phyloP scores from a whole-genome alignment of 2,113 vertebrate genomes.

The Gobio gobio region DNA sequence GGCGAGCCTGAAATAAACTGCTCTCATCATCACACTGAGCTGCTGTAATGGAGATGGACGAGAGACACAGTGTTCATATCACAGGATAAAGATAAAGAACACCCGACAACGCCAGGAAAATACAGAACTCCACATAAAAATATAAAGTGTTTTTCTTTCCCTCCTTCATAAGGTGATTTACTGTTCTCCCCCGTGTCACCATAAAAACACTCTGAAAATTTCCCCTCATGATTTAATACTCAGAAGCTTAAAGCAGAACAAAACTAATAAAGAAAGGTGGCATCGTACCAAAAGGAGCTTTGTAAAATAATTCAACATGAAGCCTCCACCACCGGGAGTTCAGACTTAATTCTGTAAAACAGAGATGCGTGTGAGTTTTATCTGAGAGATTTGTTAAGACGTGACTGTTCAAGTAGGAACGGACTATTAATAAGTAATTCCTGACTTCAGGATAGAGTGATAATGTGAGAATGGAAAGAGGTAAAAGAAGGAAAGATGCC shows the following conservation, averaged over 20 bases:
- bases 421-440: conserved; percentile 9
- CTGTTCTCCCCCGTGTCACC: neutral
- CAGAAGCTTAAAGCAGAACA: conserved; percentile 11
- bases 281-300: neutral
- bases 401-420: neutral
- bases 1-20: neutral
- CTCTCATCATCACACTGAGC: neutral
- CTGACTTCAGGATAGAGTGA: conserved; percentile 4
- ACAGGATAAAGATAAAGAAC: neutral
- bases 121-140: conserved; percentile 12
- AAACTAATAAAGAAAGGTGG: conserved; percentile 13
- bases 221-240: conserved; percentile 19
- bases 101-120: neutral
- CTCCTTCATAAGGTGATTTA: conserved; percentile 13
- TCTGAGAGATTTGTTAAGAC: neutral
- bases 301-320: neutral
- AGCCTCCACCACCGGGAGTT: neutral
- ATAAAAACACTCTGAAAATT: conserved; percentile 2
- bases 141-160: neutral
- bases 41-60: conserved; percentile 4
- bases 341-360: neutral
- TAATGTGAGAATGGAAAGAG: neutral
- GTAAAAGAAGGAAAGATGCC: conserved; percentile 7
- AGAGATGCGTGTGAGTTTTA: neutral
- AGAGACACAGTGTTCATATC: neutral